These are phyloP conservation scores for Metopia argyrocephala DNA, from an alignment of 2,888 invertebrate species.

Conservation along the genomic window DNA sequence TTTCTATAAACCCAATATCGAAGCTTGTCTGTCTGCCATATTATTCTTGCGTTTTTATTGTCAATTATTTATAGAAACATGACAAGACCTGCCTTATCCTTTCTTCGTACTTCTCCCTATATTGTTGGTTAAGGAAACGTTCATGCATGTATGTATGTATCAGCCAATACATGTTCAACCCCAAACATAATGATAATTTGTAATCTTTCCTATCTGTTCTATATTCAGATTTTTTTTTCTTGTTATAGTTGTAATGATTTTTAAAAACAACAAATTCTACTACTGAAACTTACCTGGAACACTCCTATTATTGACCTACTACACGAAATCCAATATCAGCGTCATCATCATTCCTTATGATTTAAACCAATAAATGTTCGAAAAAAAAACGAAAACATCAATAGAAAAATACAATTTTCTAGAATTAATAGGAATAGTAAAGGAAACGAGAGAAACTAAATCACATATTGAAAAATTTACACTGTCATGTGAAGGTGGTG, in stretches of 20 bases:
- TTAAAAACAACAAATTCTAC: background rate
- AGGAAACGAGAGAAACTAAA: slow-evolving; percentile 4
- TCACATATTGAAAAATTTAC: slow-evolving; percentile 24
- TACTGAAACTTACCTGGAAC: slow-evolving; percentile 56
- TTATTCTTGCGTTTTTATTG: too few relatives aligned
- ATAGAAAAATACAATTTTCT: too few relatives aligned
- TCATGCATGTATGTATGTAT: too few relatives aligned
- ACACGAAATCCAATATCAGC: slow-evolving; percentile 60
- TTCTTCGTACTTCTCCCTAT: too few relatives aligned
- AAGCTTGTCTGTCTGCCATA: too few relatives aligned
- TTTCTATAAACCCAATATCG: too few relatives aligned
- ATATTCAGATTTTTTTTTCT: background rate
- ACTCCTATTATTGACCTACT: slow-evolving; percentile 50
- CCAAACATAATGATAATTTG: slow-evolving; percentile 8
- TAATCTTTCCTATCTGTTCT: background rate
- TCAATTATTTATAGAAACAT: slow-evolving; percentile 12
- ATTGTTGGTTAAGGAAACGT: background rate
- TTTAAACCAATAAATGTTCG: slow-evolving; percentile 32
- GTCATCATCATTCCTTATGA: slow-evolving; percentile 60
- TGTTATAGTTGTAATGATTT: slow-evolving; percentile 2
- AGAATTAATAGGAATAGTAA: too few relatives aligned
- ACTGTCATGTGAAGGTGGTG: background rate
- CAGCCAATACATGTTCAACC: background rate
- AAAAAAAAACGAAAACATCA: too few relatives aligned
- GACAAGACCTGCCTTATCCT: too few relatives aligned